phyloP scores from a whole-genome alignment of 1,140 invertebrate species.

The Drosophila rhopaloa region DNA sequence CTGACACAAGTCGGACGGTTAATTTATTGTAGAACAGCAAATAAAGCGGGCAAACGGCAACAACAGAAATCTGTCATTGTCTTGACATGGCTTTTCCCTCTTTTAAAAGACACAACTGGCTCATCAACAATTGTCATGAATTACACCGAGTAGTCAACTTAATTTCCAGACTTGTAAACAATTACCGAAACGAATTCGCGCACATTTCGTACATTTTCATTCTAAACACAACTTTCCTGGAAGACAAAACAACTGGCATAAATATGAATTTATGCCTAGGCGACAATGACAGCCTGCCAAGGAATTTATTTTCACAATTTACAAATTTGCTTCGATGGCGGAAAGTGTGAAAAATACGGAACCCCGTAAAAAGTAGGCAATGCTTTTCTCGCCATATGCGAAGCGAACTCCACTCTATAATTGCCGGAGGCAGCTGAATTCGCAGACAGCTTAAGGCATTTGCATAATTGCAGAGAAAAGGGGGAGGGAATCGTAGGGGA shows the following conservation, averaged over 20 bases:
- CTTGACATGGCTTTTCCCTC: not conserved
- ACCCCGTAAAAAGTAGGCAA: not conserved
- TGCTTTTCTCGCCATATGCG: constrained; percentile 8
- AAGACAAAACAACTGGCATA: constrained; percentile 26
- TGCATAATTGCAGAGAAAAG: constrained; percentile 29
- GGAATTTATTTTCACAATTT: constrained; percentile 20
- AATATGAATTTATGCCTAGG: constrained; percentile 35
- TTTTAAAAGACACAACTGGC: not conserved
- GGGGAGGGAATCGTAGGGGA: not conserved
- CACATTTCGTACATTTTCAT: constrained; percentile 3
- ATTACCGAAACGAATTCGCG: constrained; percentile 22
- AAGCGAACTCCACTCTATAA: constrained; percentile 8
- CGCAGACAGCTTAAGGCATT: constrained; percentile 29
- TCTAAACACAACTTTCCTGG: constrained; percentile 1
- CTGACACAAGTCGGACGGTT: constrained; percentile 17
- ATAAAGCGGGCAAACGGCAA: not conserved
- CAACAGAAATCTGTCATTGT: constrained; percentile 19
- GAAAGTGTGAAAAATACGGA: not conserved
- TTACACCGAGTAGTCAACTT: not conserved
- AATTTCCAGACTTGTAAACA: constrained; percentile 14
- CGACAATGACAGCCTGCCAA: not conserved
- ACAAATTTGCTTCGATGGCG: constrained; percentile 10
- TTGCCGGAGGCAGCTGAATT: constrained; percentile 12
- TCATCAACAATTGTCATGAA: constrained; percentile 11
- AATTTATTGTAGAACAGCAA: constrained; percentile 36